Percentiles rank a stretch among this genome's conserved stretches.
Evolutionary conservation across 1,140 invertebrate species (phyloP).

Genomic region (Pogonognathellus flavescens): DNA sequence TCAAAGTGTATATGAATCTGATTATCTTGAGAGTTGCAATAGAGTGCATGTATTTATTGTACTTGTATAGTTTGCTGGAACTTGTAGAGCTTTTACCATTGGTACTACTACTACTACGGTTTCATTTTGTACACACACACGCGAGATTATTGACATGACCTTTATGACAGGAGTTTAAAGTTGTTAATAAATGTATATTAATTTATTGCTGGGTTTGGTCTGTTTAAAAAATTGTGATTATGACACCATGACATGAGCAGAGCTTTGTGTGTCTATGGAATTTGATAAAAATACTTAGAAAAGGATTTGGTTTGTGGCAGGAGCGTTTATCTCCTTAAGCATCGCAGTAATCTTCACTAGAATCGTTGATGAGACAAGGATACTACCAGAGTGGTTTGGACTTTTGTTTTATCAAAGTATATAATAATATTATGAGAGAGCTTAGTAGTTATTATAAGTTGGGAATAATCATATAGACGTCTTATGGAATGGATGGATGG

Average conservation of each 20-base stretch:
- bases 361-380: conserved; percentile 7
- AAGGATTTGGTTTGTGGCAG: background rate
- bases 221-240: background rate
- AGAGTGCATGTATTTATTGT: too few species aligned
- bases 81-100: too few species aligned
- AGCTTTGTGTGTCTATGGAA: background rate
- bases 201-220: conserved; percentile 36
- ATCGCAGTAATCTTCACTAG: background rate
- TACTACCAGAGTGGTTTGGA: background rate
- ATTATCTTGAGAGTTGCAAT: too few species aligned
- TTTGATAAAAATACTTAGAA: conserved; percentile 10
- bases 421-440: too few species aligned
- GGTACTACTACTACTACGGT: too few species aligned
- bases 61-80: background rate
- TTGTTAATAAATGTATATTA: conserved; percentile 5
- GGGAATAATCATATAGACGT: background rate
- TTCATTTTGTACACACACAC: background rate
- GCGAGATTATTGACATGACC: conserved; percentile 10
- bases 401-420: background rate
- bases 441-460: too few species aligned
- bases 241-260: too few species aligned
- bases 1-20: too few species aligned
- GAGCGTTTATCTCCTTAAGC: background rate
- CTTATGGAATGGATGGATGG: background rate
- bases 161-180: background rate